Conservation (phyloP, 2,888 invertebrate genomes). For the Eristalis pertinax region DNA sequence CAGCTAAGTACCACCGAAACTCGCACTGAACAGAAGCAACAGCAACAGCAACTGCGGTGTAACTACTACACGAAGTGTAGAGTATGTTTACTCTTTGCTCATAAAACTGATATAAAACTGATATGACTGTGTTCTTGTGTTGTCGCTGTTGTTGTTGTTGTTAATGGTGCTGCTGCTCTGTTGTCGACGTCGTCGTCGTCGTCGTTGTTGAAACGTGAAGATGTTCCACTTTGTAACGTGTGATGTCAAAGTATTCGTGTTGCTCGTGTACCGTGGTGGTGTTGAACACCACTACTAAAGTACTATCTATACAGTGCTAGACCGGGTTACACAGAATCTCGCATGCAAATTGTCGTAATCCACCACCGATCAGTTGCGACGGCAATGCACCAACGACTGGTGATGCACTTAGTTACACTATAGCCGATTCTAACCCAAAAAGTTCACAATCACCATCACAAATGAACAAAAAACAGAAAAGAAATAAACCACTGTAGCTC, state of each 20-base stretch:
- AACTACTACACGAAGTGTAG: slow-evolving; percentile 57
- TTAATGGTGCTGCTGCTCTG: background rate
- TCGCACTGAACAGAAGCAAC: slow-evolving; percentile 65
- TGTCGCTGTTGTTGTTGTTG: slow-evolving; percentile 41
- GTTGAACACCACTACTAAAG: slow-evolving; percentile 45
- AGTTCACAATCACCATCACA: slow-evolving; percentile 3
- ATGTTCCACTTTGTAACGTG: slow-evolving; percentile 69
- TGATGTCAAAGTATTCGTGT: slow-evolving; percentile 60
- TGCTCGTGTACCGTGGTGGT: slow-evolving; percentile 23
- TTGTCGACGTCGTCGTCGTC: slow-evolving; percentile 29
- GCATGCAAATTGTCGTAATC: slow-evolving; percentile 64
- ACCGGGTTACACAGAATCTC: slow-evolving; percentile 25
- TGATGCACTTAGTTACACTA: slow-evolving; percentile 20
- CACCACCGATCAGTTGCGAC: slow-evolving; percentile 58
- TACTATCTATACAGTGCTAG: background rate
- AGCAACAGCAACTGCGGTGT: slow-evolving; percentile 47
- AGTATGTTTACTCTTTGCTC: slow-evolving; percentile 66
- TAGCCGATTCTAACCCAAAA: slow-evolving; percentile 9
- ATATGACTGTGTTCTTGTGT: slow-evolving; percentile 67
- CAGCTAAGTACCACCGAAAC: slow-evolving; percentile 51
- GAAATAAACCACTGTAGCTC: slow-evolving; percentile 15
- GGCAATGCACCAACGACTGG: slow-evolving; percentile 51
- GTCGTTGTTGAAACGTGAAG: slow-evolving; percentile 21
- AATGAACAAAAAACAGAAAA: slow-evolving; percentile 1
- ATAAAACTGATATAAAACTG: slow-evolving; percentile 70